These are phyloP conservation scores for Perca flavescens DNA, from an alignment of 2,113 vertebrate species.

Conservation along the genomic window DNA sequence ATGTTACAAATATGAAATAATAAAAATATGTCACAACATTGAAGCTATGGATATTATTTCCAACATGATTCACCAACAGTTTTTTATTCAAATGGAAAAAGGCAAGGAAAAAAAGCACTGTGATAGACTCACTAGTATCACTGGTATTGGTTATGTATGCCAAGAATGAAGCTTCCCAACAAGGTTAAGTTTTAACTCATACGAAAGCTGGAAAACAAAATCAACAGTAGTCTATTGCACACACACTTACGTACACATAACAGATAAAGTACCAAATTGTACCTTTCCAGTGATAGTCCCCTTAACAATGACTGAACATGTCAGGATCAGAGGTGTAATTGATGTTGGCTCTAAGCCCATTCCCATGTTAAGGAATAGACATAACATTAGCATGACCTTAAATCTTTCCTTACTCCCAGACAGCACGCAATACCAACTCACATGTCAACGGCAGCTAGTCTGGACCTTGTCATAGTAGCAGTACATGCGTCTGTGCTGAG, in stretches of 20 bases:
- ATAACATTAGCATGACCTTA: constrained; percentile 64
- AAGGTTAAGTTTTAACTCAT: neutral
- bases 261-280: neutral
- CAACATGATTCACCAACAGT: constrained; percentile 23
- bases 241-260: neutral
- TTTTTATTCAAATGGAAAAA: constrained; percentile 48
- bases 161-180: neutral
- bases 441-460: constrained; percentile 26
- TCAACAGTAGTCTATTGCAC: neutral
- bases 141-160: constrained; percentile 19
- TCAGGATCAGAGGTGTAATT: constrained; percentile 41
- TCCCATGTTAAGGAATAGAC: constrained; percentile 52
- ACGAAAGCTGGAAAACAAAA: neutral
- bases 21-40: constrained; percentile 31
- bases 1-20: neutral
- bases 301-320: constrained; percentile 10
- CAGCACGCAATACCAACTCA: constrained; percentile 55
- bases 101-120: constrained; percentile 55
- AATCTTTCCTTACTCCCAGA: constrained; percentile 63
- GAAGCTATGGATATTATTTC: constrained; percentile 25
- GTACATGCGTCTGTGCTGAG: constrained; percentile 12
- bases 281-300: neutral
- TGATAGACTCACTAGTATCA: constrained; percentile 33
- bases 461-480: constrained; percentile 13
- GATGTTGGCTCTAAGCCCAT: constrained; percentile 53